Conservation (phyloP, 2,113 vertebrate species). For the Bubalus kerabau region DNA sequence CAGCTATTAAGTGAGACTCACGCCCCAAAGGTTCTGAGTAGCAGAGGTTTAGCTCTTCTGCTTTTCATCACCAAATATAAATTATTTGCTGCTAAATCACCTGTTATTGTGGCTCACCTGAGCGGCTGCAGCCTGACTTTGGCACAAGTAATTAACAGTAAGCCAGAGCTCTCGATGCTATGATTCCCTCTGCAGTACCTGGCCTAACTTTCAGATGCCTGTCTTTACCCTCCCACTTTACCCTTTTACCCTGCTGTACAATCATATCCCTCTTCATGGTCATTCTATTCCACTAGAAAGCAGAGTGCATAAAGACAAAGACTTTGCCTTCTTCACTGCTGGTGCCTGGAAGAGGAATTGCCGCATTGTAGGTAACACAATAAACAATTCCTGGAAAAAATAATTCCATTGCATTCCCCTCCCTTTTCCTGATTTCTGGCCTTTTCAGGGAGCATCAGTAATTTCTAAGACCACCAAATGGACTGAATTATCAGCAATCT, state of each 20-base stretch:
- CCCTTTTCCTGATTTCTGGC: background rate
- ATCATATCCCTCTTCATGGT: background rate
- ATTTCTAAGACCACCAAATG: background rate
- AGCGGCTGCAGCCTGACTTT: background rate
- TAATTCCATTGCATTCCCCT: background rate
- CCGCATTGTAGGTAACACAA: background rate
- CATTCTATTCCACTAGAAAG: background rate
- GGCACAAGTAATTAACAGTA: background rate
- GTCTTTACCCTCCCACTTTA: background rate
- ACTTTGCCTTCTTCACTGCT: background rate
- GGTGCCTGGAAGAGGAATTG: background rate
- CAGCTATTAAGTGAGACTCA: background rate
- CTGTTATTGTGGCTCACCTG: background rate
- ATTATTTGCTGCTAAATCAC: slow-evolving; percentile 18
- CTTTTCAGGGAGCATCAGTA: background rate
- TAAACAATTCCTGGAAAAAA: background rate
- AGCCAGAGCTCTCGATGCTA: background rate
- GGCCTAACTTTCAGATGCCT: background rate
- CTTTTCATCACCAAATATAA: background rate
- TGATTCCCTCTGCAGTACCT: background rate
- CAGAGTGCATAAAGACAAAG: background rate
- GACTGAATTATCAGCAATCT: background rate
- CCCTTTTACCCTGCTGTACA: background rate
- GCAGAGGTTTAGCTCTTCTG: background rate
- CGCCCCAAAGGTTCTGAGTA: background rate